These are phyloP conservation scores for Polydrusus cervinus DNA, from an alignment of 2,888 invertebrate species.

Conservation along the genomic window DNA sequence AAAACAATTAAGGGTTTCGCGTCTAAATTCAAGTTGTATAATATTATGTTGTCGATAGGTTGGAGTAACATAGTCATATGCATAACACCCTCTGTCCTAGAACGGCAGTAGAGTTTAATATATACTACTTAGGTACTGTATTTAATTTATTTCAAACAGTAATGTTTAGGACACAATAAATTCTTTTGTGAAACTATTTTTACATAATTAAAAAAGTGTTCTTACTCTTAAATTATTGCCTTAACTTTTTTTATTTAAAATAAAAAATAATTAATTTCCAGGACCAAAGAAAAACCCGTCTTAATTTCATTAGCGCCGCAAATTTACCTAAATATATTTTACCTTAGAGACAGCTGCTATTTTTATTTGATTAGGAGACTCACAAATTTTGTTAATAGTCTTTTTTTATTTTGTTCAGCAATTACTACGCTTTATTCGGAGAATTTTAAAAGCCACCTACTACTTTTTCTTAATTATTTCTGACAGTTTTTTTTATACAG, in stretches of 20 bases:
- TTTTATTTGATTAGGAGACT: slow-evolving; percentile 34
- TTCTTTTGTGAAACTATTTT: too few species aligned
- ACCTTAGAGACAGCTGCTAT: slow-evolving; percentile 35
- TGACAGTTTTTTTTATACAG: neutral
- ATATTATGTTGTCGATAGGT: too few species aligned
- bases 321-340: slow-evolving; percentile 44
- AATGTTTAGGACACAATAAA: too few species aligned
- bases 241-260: neutral
- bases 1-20: too few species aligned
- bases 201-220: neutral
- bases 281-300: slow-evolving; percentile 3
- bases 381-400: slow-evolving; percentile 44
- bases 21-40: too few species aligned
- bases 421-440: slow-evolving; percentile 5
- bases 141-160: too few species aligned
- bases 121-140: too few species aligned
- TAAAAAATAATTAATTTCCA: slow-evolving; percentile 10
- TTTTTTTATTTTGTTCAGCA: slow-evolving; percentile 14
- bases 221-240: neutral
- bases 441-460: neutral
- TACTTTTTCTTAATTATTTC: neutral
- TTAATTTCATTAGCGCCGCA: slow-evolving; percentile 45
- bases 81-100: too few species aligned
- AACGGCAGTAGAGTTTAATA: too few species aligned
- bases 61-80: too few species aligned